Conservation (phyloP, 2,888 invertebrate genomes). For the Aleiodes testaceus region DNA sequence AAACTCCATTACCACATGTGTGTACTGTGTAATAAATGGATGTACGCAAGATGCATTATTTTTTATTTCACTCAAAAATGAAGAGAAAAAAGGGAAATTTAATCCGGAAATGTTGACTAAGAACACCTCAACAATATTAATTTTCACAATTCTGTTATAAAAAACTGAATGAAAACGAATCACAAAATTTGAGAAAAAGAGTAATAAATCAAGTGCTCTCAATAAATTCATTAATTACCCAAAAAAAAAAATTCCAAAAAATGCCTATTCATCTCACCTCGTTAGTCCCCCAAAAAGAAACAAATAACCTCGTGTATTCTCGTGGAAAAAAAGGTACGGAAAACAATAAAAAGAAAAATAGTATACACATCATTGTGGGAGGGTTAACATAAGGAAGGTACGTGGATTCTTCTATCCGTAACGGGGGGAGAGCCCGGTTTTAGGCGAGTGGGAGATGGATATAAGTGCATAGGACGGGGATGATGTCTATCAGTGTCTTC, state of each 20-base stretch:
- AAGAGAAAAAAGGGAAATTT: neutral
- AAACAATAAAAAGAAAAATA: neutral
- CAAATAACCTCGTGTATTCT: no score
- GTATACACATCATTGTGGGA: slow-evolving; percentile 2
- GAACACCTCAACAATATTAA: no score
- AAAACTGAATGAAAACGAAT: no score
- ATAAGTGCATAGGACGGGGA: slow-evolving; percentile 69
- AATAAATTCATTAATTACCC: no score
- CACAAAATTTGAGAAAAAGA: no score
- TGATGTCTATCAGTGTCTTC: slow-evolving; percentile 72
- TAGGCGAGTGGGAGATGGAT: slow-evolving; percentile 69
- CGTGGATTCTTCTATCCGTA: slow-evolving; percentile 55
- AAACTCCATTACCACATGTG: slow-evolving; percentile 26
- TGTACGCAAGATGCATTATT: slow-evolving; percentile 20
- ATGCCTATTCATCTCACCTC: no score
- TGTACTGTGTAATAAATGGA: slow-evolving; percentile 1
- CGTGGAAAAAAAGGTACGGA: neutral
- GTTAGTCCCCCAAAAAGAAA: no score
- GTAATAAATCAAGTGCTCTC: no score
- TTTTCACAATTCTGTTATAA: no score
- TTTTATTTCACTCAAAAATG: slow-evolving; percentile 4
- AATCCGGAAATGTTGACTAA: neutral
- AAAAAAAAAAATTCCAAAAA: no score
- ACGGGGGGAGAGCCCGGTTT: slow-evolving; percentile 42
- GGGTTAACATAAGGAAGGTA: slow-evolving; percentile 34